A percentile compares a stretch with the other conserved stretches of the same genome.
Evolutionary conservation across 2,797 vertebrate species (phyloP).

Genomic region (Chromobotia macracanthus): DNA sequence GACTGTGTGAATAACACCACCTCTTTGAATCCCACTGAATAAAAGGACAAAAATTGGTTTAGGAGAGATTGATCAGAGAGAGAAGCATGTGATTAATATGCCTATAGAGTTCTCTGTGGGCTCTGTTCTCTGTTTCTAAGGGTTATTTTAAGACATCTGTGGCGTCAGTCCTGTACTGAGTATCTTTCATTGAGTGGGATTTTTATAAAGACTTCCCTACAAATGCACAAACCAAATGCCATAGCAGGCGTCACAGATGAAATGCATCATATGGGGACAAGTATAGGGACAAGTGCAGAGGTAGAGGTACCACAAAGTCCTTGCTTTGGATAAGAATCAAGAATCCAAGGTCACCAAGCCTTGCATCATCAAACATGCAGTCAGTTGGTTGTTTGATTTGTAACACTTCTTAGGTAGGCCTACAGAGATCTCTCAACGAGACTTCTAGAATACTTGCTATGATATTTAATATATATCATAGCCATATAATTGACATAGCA

Average conservation of each 20-base stretch:
- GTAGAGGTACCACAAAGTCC: constrained; percentile 17
- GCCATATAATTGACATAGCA: constrained; percentile 58
- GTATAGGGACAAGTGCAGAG: not conserved
- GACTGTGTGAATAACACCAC: constrained; percentile 61
- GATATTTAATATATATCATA: no score
- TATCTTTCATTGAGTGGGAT: constrained; percentile 32
- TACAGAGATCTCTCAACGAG: not conserved
- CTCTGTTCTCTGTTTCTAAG: constrained; percentile 48
- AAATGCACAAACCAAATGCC: constrained; percentile 26
- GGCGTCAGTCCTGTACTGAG: constrained; percentile 34
- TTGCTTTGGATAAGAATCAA: not conserved
- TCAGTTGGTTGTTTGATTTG: not conserved
- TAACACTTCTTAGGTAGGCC: not conserved
- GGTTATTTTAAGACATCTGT: constrained; percentile 52
- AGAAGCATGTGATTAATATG: constrained; percentile 51
- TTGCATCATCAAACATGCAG: constrained; percentile 9
- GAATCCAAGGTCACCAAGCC: constrained; percentile 16
- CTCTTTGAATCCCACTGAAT: constrained; percentile 70
- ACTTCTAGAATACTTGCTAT: not conserved
- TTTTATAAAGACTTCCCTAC: constrained; percentile 23
- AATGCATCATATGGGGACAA: no score
- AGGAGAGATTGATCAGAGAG: constrained; percentile 23
- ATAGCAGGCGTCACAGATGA: constrained; percentile 11
- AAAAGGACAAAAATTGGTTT: constrained; percentile 73
- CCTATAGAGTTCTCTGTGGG: constrained; percentile 42